These are phyloP conservation scores for Thymelicus lineola DNA, from an alignment of 2,888 invertebrate genomes.

Conservation along the genomic window DNA sequence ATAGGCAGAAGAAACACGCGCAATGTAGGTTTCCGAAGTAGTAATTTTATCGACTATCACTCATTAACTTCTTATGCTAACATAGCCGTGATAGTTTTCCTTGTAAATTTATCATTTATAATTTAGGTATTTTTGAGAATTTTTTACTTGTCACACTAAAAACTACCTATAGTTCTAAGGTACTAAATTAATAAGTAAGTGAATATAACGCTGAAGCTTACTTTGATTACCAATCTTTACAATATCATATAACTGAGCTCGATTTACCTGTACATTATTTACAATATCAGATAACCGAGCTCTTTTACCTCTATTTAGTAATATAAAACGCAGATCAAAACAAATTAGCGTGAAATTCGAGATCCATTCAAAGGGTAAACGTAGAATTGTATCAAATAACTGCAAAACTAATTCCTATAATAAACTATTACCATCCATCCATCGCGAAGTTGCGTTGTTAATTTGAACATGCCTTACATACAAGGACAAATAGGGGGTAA, in stretches of 20 bases:
- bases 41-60: too few relatives aligned
- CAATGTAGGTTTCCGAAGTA: too few relatives aligned
- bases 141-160: too few relatives aligned
- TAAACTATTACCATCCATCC: conserved; percentile 15
- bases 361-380: conserved; percentile 1
- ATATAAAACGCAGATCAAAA: conserved; percentile 6
- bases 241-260: conserved; percentile 3
- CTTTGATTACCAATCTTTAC: conserved; percentile 27
- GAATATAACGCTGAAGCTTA: neutral
- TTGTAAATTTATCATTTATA: too few relatives aligned
- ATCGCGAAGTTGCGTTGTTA: conserved; percentile 30
- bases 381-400: conserved; percentile 5
- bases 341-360: conserved; percentile 20
- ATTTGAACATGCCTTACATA: conserved; percentile 38
- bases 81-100: too few relatives aligned
- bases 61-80: too few relatives aligned
- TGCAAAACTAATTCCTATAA: neutral
- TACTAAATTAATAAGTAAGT: too few relatives aligned
- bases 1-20: too few relatives aligned
- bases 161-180: too few relatives aligned
- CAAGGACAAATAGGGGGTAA: conserved; percentile 34
- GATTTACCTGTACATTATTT: neutral
- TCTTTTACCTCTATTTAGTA: neutral
- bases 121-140: too few relatives aligned
- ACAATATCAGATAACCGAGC: conserved; percentile 1